These are phyloP conservation scores for Cuniculus paca DNA, from an alignment of 2,797 vertebrate genomes.

Conservation along the genomic window DNA sequence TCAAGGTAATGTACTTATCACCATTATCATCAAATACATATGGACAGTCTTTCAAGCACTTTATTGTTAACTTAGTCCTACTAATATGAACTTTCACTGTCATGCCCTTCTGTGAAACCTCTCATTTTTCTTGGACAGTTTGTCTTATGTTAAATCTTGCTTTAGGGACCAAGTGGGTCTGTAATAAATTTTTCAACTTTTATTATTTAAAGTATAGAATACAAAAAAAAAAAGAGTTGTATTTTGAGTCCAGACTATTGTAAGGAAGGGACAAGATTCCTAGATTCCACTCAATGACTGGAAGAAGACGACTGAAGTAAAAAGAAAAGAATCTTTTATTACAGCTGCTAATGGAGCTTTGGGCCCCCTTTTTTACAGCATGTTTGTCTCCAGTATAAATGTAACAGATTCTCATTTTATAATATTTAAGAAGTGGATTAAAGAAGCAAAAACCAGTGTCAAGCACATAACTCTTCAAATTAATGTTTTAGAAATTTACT, in stretches of 20 bases:
- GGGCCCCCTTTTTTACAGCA: background rate
- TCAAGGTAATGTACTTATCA: background rate
- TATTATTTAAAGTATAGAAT: background rate
- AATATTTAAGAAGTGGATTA: background rate
- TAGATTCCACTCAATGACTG: background rate
- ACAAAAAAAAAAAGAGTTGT: background rate
- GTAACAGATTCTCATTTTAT: background rate
- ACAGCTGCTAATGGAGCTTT: background rate
- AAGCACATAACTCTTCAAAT: background rate
- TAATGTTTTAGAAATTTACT: conserved; percentile 21
- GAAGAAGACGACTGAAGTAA: background rate
- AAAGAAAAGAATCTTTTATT: background rate
- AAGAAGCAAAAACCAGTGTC: background rate
- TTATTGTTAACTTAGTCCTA: background rate
- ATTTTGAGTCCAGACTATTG: background rate
- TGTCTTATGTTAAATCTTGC: background rate
- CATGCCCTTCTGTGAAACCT: background rate
- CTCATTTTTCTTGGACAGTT: background rate
- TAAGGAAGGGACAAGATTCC: background rate
- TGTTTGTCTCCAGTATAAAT: background rate
- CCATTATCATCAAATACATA: background rate
- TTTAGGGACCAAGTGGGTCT: background rate
- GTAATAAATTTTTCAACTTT: background rate
- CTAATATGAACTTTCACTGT: background rate
- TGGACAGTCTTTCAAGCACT: background rate